phyloP scores from a whole-genome alignment of 2,888 invertebrate genomes.

The Chouioia cunea region DNA sequence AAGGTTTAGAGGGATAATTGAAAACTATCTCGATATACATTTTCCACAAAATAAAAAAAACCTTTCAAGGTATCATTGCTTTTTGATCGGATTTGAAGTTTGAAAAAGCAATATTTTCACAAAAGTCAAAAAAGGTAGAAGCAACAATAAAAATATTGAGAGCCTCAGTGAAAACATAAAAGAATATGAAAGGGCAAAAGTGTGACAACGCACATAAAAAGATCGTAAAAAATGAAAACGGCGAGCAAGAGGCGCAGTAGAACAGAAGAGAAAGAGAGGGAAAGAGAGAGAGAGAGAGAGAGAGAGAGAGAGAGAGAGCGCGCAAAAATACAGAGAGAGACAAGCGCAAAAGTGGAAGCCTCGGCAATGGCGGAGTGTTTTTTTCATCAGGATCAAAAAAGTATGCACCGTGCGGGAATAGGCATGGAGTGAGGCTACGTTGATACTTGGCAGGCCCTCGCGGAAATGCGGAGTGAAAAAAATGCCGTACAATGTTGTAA shows the following conservation, averaged over 20 bases:
- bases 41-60: too few species aligned
- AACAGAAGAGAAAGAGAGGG: too few species aligned
- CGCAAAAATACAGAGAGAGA: neutral
- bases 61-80: too few species aligned
- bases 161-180: neutral
- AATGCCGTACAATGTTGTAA: neutral
- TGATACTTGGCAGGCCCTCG: constrained; percentile 15
- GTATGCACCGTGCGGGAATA: neutral
- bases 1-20: too few species aligned
- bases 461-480: constrained; percentile 19
- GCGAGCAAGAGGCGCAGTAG: too few species aligned
- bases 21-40: too few species aligned
- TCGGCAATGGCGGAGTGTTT: neutral
- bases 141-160: constrained; percentile 9
- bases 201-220: constrained; percentile 9
- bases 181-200: constrained; percentile 6
- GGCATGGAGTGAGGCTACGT: constrained; percentile 11
- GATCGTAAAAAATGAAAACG: neutral
- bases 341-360: neutral
- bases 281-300: constrained; percentile 3
- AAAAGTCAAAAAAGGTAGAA: neutral
- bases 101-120: too few species aligned
- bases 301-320: neutral
- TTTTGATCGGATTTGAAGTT: too few species aligned
- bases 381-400: constrained; percentile 2